A percentile compares a stretch with the other conserved stretches of the same genome.
These are phyloP conservation scores for Heterocephalus glaber DNA, from an alignment of 2,113 vertebrate species.

Conservation along the genomic window DNA sequence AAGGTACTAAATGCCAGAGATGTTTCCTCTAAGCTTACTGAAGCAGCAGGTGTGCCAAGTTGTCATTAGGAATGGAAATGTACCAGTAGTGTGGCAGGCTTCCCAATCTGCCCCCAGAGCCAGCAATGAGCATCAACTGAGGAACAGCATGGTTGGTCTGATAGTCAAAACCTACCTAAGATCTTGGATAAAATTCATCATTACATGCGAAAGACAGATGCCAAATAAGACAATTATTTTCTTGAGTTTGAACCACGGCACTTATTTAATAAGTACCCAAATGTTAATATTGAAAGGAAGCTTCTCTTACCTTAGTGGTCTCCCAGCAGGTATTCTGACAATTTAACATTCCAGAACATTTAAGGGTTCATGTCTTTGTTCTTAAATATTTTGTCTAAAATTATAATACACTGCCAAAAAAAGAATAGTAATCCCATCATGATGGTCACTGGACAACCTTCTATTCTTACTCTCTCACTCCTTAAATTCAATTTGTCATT, in stretches of 20 bases:
- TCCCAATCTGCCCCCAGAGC: not conserved
- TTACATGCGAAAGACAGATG: not conserved
- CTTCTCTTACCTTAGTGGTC: not conserved
- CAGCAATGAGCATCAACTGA: not conserved
- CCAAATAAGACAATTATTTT: not conserved
- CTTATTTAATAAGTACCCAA: not conserved
- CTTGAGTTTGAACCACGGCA: not conserved
- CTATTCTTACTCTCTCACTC: not conserved
- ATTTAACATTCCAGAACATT: not conserved
- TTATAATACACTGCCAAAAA: not conserved
- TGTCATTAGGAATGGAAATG: not conserved
- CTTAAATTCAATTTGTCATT: not conserved
- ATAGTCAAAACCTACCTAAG: not conserved
- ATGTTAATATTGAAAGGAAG: not conserved
- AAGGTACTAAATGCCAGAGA: not conserved
- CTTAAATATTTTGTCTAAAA: not conserved
- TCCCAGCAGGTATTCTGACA: not conserved
- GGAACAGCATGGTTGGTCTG: not conserved
- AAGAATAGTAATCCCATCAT: not conserved
- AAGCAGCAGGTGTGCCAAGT: not conserved
- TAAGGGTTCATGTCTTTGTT: not conserved
- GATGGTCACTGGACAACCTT: not conserved
- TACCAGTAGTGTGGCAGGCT: not conserved
- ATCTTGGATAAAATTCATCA: not conserved
- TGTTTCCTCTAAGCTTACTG: not conserved